Conservation (phyloP, 2,797 vertebrate species). For the Limnodromus scolopaceus region DNA sequence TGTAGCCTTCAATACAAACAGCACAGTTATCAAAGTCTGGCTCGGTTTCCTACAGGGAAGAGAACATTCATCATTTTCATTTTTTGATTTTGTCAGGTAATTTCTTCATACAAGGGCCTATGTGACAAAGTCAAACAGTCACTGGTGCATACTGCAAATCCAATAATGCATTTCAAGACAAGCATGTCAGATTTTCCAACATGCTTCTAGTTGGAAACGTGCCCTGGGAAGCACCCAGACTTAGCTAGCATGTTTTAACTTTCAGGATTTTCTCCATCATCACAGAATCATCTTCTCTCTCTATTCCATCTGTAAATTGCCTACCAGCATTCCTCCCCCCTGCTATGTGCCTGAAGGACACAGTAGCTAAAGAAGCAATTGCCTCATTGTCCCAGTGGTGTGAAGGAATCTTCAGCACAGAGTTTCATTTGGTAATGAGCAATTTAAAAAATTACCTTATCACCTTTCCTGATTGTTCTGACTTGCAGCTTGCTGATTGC, state of each 20-base stretch:
- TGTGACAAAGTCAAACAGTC: neutral
- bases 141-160: neutral
- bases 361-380: neutral
- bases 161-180: neutral
- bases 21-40: conserved; percentile 98
- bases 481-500: conserved; percentile 97
- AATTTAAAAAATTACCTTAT: conserved; percentile 86
- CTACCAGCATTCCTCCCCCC: neutral
- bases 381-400: neutral
- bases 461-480: conserved; percentile 95
- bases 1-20: conserved; percentile 98
- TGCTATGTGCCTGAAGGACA: neutral
- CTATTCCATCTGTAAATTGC: accelerated
- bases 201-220: neutral
- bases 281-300: neutral
- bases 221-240: neutral
- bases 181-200: neutral
- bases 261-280: neutral
- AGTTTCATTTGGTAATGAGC: conserved; percentile 8
- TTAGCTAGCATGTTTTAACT: neutral
- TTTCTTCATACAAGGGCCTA: neutral
- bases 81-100: neutral
- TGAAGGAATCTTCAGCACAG: neutral
- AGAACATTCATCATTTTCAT: neutral
- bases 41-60: conserved; percentile 90